These are phyloP conservation scores for Phocides pigmalion DNA, from an alignment of 1,140 invertebrate genomes.

Conservation along the genomic window DNA sequence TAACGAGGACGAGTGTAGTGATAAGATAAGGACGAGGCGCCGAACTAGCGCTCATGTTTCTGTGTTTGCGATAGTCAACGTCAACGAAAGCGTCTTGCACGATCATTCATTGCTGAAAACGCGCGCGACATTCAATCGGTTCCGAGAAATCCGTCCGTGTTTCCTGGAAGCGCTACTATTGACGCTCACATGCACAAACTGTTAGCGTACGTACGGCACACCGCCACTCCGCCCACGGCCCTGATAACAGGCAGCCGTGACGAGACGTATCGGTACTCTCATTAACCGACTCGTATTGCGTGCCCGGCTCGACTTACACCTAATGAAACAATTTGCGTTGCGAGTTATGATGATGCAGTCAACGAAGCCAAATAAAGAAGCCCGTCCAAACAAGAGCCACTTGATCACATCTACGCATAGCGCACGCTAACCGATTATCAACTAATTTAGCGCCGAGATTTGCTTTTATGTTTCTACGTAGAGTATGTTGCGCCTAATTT, in stretches of 20 bases:
- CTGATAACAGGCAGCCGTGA: conserved; percentile 76
- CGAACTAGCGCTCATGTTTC: conserved; percentile 2
- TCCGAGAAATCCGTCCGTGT: conserved; percentile 75
- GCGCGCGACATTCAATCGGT: conserved; percentile 74
- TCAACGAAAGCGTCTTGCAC: conserved; percentile 46
- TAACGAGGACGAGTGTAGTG: conserved; percentile 13
- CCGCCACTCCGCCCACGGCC: conserved; percentile 63
- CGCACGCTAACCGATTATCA: conserved; percentile 36
- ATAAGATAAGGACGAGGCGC: conserved; percentile 14
- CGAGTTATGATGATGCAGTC: conserved; percentile 49
- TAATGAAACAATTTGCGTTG: conserved; percentile 74
- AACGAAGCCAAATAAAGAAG: conserved; percentile 43
- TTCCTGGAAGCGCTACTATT: conserved; percentile 80
- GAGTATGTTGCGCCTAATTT: conserved; percentile 21
- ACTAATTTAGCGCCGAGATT: conserved; percentile 37
- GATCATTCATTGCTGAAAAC: conserved; percentile 77
- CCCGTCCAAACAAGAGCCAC: conserved; percentile 29
- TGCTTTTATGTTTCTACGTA: conserved; percentile 29
- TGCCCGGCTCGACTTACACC: conserved; percentile 71
- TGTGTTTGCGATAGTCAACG: conserved; percentile 37
- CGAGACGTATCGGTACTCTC: conserved; percentile 74
- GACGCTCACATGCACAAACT: conserved; percentile 56
- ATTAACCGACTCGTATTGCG: conserved; percentile 73
- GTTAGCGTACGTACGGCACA: conserved; percentile 56
- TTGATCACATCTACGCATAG: conserved; percentile 36